Conservation (phyloP, 64 coral and sea anemone species). For the Porites australiensis region DNA sequence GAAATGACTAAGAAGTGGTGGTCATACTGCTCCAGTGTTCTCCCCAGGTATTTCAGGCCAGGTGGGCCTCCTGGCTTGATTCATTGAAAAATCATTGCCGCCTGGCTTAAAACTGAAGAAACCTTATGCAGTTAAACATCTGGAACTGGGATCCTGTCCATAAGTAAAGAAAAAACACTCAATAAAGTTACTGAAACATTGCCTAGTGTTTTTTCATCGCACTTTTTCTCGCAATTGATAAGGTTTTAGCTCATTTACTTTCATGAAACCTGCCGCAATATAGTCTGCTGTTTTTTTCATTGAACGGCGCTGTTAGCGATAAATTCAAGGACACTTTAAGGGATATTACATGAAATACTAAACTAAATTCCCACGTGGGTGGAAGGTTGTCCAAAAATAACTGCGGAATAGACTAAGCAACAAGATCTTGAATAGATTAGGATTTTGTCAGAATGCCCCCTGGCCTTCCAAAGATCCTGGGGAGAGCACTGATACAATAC, state of each 20-base stretch:
- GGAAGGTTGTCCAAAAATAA: neutral
- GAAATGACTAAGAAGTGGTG: too few relatives aligned
- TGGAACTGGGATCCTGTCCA: neutral
- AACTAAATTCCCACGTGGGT: neutral
- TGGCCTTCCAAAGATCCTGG: too few relatives aligned
- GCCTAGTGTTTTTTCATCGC: neutral
- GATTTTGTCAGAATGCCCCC: too few relatives aligned
- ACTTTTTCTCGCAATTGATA: too few relatives aligned
- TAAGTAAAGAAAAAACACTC: constrained; percentile 1
- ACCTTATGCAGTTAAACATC: neutral
- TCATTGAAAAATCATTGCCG: neutral
- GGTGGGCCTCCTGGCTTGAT: neutral
- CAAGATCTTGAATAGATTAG: too few relatives aligned
- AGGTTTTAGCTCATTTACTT: too few relatives aligned
- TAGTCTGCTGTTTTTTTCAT: too few relatives aligned
- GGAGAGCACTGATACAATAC: neutral
- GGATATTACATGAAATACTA: neutral
- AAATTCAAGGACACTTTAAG: neutral
- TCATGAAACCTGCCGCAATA: too few relatives aligned
- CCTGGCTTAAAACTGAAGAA: too few relatives aligned
- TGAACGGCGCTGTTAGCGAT: too few relatives aligned
- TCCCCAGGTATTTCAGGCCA: neutral
- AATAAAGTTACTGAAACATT: neutral
- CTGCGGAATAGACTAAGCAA: neutral
- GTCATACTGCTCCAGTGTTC: too few relatives aligned